Evolutionary conservation across 2,113 vertebrate species (phyloP), one percentile per base, ranked within the genome.

Genomic region (Pachycephala philippinensis): DNA sequence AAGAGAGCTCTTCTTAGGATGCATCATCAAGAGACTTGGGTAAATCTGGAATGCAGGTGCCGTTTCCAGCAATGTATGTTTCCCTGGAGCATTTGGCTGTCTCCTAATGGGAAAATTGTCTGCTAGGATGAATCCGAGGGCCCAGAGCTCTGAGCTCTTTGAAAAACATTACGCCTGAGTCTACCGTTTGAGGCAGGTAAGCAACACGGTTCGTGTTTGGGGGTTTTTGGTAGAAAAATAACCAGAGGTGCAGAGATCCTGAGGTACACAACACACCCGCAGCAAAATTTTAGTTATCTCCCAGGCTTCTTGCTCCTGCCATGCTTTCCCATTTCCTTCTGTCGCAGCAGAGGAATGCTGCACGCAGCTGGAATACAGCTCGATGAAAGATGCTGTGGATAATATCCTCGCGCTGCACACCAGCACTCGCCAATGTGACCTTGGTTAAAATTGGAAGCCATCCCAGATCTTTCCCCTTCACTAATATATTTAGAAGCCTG

Each of bases 41-140:
- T 80, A 83, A 96, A 96, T 88, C 85, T 74, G 96, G 90, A 96
- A 96, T 84, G 92, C 31, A 37, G 83, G 76, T 57, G 79, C 79
- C 0, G 13, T 94, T 95, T 96, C 83, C 90, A 93, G 83, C 85
- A 70, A 24, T 30, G 16, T 84, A 10, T 71, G 54, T 65, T 94
- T 94, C 95, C 96, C 95, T 90, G 92, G 92, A 97, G 96, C 96
- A 80, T 83, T 96, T 97, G 95, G 85, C 92, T 96, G 88, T 54
- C 57, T 94, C 82, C 49, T 96, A 96, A 92, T 90, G 86, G 86
- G 96, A 96, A 97, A 92, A 93, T 39, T 88, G 54, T 83, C 90
- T 92, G 83, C 85, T 42, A 84, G 88, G 78, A 82, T 66, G 78
- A 89, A 82, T 87, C 64, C 69, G 87, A 95, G 49, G 53, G 90